These are phyloP conservation scores for Leptonema lineaticorne DNA, from an alignment of 1,140 invertebrate genomes.

Conservation along the genomic window DNA sequence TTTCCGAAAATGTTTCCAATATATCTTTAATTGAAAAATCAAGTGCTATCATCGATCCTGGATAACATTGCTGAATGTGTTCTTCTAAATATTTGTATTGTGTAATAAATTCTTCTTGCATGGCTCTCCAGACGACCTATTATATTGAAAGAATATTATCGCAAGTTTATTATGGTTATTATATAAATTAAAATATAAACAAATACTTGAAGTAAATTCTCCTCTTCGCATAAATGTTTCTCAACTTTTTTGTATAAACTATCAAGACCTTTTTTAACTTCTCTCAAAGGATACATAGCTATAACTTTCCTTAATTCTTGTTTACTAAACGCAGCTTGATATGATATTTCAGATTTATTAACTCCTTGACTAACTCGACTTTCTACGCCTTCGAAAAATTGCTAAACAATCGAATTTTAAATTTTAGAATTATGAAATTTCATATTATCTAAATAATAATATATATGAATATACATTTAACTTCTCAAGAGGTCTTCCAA, in stretches of 20 bases:
- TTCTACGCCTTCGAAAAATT: conserved; percentile 95
- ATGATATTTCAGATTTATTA: conserved; percentile 96
- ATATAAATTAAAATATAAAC: conserved; percentile 9
- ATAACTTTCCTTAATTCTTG: conserved; percentile 95
- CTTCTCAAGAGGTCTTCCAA: conserved; percentile 94
- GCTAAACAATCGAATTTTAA: conserved; percentile 57
- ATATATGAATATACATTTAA: conserved; percentile 73
- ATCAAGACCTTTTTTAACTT: conserved; percentile 95
- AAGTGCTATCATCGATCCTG: conserved; percentile 89
- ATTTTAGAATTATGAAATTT: conserved; percentile 3
- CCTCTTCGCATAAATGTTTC: conserved; percentile 94
- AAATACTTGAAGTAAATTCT: conserved; percentile 86
- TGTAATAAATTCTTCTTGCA: conserved; percentile 98
- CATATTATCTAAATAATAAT: conserved; percentile 16
- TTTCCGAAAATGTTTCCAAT: conserved; percentile 96
- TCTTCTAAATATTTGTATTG: conserved; percentile 95
- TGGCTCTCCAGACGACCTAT: conserved; percentile 96
- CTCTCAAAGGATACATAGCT: conserved; percentile 90
- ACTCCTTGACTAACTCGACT: conserved; percentile 88
- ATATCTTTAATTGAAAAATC: conserved; percentile 98
- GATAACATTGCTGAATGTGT: conserved; percentile 94
- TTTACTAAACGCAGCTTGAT: conserved; percentile 96
- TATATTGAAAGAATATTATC: conserved; percentile 40
- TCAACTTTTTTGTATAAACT: conserved; percentile 96
- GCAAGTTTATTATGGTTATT: too few species aligned